A percentile compares a stretch with the other conserved stretches of the same genome.
These are phyloP conservation scores for Sparus aurata DNA, from an alignment of 2,797 vertebrate species.

Conservation along the genomic window DNA sequence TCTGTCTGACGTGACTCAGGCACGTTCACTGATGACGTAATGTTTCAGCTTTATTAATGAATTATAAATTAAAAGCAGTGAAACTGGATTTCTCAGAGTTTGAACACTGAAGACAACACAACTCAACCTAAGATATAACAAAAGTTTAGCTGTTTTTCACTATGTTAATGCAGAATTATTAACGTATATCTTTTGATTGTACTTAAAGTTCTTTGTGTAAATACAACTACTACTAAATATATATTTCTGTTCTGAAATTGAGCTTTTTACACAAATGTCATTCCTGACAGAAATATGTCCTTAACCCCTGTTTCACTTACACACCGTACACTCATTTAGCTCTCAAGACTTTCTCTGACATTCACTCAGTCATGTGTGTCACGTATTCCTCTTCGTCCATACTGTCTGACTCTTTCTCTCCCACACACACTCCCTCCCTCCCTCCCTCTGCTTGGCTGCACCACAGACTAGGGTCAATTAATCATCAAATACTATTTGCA, in stretches of 20 bases:
- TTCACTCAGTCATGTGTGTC: conserved; percentile 14
- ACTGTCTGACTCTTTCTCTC: conserved; percentile 17
- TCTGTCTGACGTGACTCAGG: too few relatives aligned
- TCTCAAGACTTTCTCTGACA: conserved; percentile 28
- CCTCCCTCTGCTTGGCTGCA: conserved; percentile 59
- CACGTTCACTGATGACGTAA: too few relatives aligned
- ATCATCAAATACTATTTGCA: conserved; percentile 85
- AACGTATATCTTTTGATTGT: neutral
- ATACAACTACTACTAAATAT: too few relatives aligned
- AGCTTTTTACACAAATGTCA: neutral
- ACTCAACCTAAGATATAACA: too few relatives aligned
- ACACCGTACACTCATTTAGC: conserved; percentile 32
- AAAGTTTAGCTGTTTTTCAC: too few relatives aligned
- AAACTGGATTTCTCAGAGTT: too few relatives aligned
- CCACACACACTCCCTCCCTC: conserved; percentile 8
- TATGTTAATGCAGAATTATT: too few relatives aligned
- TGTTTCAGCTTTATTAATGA: too few relatives aligned
- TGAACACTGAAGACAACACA: too few relatives aligned
- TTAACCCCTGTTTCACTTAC: neutral
- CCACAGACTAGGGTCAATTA: conserved; percentile 82
- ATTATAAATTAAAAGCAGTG: too few relatives aligned
- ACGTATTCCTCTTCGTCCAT: conserved; percentile 25
- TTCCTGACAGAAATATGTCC: neutral
- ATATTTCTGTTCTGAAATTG: neutral
- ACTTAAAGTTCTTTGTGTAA: neutral